A percentile compares a stretch with the other conserved stretches of the same genome.
phyloP scores from a whole-genome alignment of 1,140 invertebrate species.

The Aphelenchoides avenae region DNA sequence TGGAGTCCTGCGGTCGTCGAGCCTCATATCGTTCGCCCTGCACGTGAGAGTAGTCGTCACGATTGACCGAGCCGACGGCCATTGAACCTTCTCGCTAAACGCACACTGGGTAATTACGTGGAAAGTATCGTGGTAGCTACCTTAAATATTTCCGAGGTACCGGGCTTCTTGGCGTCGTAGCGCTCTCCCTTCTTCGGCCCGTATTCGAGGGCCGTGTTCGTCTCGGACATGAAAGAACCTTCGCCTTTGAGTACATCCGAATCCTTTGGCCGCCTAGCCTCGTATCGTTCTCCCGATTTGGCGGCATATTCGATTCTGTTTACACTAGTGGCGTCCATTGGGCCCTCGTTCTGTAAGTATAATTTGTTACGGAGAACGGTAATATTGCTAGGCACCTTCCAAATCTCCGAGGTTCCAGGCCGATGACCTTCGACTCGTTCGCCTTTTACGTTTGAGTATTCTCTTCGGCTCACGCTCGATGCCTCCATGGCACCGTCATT shows the following conservation, averaged over 20 bases:
- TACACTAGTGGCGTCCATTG: conserved; percentile 3
- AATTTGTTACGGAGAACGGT: too few species aligned
- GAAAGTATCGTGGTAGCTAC: too few species aligned
- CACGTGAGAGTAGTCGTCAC: conserved; percentile 16
- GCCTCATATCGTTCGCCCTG: conserved; percentile 26
- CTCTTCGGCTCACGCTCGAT: conserved; percentile 11
- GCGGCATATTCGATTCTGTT: conserved; percentile 6
- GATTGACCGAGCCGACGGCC: background rate
- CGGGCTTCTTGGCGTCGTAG: background rate
- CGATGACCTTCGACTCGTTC: conserved; percentile 17
- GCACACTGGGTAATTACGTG: too few species aligned
- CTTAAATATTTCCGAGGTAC: background rate
- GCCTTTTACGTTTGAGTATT: conserved; percentile 19
- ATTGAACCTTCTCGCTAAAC: too few species aligned
- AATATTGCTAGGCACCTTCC: too few species aligned
- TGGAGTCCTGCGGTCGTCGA: conserved; percentile 28
- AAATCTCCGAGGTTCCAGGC: conserved; percentile 16
- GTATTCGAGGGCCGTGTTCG: background rate
- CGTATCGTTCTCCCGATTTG: conserved; percentile 23
- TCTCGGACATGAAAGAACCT: background rate
- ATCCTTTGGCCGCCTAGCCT: conserved; percentile 11
- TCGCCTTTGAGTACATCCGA: conserved; percentile 28
- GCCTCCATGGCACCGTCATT: conserved; percentile 15
- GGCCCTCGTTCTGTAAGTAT: conserved; percentile 9
- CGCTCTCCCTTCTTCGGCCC: background rate